Conservation (phyloP, 2,113 vertebrate genomes). For the Prolemur simus region DNA sequence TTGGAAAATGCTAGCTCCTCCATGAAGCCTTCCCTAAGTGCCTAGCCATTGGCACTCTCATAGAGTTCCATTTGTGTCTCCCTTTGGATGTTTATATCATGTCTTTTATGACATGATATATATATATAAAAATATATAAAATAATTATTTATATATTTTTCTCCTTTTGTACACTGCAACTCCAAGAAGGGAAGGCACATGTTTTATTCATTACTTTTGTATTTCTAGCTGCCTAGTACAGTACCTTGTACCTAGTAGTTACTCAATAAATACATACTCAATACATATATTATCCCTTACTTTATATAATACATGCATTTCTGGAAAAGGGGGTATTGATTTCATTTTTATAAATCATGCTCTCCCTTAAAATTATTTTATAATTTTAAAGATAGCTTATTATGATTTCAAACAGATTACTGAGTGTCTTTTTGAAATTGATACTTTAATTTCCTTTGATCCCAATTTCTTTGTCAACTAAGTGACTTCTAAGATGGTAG, state of each 20-base stretch:
- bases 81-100: neutral
- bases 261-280: neutral
- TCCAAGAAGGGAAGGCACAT: neutral
- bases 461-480: neutral
- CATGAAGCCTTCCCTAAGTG: neutral
- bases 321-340: neutral
- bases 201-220: neutral
- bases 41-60: neutral
- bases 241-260: neutral
- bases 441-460: neutral
- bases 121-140: neutral
- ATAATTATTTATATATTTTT: constrained; percentile 29
- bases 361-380: neutral
- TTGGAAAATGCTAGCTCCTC: neutral
- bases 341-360: neutral
- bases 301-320: neutral
- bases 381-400: constrained; percentile 25
- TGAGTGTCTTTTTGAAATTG: neutral
- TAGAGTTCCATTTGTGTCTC: neutral
- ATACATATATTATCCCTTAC: neutral
- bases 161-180: neutral
- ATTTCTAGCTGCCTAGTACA: neutral
- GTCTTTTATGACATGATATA: neutral
- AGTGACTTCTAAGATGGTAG: neutral
- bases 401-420: neutral